phyloP scores from a whole-genome alignment of 2,888 invertebrate species.

The Tineola bisselliella region DNA sequence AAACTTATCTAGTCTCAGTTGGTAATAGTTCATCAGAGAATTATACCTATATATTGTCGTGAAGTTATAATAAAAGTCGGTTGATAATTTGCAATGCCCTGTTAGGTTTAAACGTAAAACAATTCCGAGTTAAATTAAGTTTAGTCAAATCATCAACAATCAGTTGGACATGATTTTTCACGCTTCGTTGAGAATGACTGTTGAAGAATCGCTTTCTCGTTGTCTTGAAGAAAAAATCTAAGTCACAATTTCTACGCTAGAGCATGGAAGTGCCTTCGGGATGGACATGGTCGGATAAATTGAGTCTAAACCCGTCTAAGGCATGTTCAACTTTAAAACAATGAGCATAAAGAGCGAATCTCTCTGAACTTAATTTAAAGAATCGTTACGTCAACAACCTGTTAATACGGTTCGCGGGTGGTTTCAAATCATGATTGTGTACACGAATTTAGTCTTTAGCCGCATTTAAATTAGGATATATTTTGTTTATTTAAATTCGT shows the following conservation, averaged over 20 bases:
- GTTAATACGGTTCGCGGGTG: constrained; percentile 7
- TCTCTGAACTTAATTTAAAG: background rate
- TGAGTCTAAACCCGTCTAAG: background rate
- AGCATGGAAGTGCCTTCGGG: background rate
- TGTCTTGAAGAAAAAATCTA: background rate
- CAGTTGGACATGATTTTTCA: background rate
- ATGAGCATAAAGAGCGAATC: background rate
- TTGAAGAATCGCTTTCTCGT: background rate
- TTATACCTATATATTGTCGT: too few relatives aligned
- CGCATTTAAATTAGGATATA: background rate
- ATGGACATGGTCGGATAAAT: background rate
- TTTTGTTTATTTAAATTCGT: background rate
- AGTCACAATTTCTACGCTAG: background rate
- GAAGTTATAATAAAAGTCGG: too few relatives aligned
- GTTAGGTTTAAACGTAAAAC: too few relatives aligned
- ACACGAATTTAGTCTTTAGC: background rate
- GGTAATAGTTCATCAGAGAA: too few relatives aligned
- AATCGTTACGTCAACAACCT: constrained; percentile 5
- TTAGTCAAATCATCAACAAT: background rate
- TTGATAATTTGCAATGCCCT: too few relatives aligned
- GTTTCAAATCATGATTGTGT: background rate
- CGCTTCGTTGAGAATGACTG: background rate
- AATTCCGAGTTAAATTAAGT: too few relatives aligned
- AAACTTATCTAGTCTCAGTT: too few relatives aligned
- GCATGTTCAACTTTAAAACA: background rate